A percentile compares a stretch with the other conserved stretches of the same genome.
phyloP scores from a whole-genome alignment of 2,113 vertebrate genomes.

The Nothoprocta perdicaria region DNA sequence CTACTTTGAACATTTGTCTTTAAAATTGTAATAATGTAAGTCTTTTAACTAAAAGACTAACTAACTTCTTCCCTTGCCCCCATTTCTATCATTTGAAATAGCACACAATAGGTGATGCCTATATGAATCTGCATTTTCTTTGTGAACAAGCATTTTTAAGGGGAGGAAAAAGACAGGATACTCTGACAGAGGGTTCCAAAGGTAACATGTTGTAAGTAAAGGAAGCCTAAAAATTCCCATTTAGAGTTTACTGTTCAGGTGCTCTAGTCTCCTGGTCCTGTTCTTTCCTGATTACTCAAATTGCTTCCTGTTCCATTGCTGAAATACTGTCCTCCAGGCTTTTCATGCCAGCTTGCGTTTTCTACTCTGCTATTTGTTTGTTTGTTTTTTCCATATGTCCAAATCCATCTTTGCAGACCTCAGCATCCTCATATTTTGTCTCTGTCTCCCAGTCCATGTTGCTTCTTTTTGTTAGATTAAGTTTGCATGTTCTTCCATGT shows the following conservation, averaged over 20 bases:
- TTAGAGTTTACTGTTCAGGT: not conserved
- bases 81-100: not conserved
- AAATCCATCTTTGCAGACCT: not conserved
- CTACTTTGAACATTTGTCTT: too few relatives aligned
- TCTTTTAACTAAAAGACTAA: not conserved
- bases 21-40: too few relatives aligned
- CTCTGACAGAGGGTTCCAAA: not conserved
- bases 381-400: rapidly evolving
- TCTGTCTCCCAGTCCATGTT: rapidly evolving
- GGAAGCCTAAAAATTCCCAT: rapidly evolving
- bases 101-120: not conserved
- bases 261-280: not conserved
- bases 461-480: not conserved
- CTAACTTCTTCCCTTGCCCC: rapidly evolving
- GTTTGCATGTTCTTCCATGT: not conserved
- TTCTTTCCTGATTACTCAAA: not conserved
- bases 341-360: not conserved
- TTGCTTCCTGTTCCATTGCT: not conserved
- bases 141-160: not conserved
- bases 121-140: not conserved
- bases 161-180: not conserved
- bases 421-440: not conserved
- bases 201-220: not conserved
- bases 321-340: not conserved
- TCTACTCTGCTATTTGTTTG: not conserved